Base-by-base conservation (phyloP, 2,797 vertebrate species). In the Amblyraja radiata region DNA sequence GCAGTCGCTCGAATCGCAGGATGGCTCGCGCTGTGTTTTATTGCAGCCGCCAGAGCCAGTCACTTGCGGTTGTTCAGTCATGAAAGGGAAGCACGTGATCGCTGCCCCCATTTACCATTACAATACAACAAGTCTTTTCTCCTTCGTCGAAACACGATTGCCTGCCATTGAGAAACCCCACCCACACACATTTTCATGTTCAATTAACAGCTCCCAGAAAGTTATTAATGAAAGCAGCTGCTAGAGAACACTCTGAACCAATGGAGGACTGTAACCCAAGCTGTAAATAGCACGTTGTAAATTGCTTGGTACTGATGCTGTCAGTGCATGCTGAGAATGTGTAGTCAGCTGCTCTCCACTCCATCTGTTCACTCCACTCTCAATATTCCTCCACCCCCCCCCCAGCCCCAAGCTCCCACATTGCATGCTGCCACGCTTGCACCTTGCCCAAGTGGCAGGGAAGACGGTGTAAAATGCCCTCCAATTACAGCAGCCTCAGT, bases 251-350 rank as follows among this genome's bases (percentile, higher is more conserved):
- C 95, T 96, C 95, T 93, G 95, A 96, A 95, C 96, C 96, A 96
- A 93, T 78, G 93, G 95, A 95, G 96, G 95, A 94, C 95, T 96
- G 95, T 94, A 96, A 96, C 95, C 95, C 96, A 96, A 96, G 96
- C 96, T 96, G 95, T 96, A 96, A 97, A 96, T 95, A 96, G 96
- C 96, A 96, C 95, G 95, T 96, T 96, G 96, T 95, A 96, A 97
- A 96, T 96, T 28, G 94, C 96, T 95, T 96, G 96, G 96, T 96
- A 95, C 94, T 94, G 95, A 93, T 93, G 93, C 95, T 96, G 95
- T 94, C 95, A 95, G 94, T 96, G 95, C 95, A 95, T 95, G 16
- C 94, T 78, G 94, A 95, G 94, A 94, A 94, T 94, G 10, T 94
- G 10, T 94, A 88, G 95, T 95, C 94, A 94, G 93, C 95, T 95